Percentiles rank a stretch among this genome's conserved stretches.
Conservation (phyloP, 2,113 vertebrate species). For the Oryzias melastigma region DNA sequence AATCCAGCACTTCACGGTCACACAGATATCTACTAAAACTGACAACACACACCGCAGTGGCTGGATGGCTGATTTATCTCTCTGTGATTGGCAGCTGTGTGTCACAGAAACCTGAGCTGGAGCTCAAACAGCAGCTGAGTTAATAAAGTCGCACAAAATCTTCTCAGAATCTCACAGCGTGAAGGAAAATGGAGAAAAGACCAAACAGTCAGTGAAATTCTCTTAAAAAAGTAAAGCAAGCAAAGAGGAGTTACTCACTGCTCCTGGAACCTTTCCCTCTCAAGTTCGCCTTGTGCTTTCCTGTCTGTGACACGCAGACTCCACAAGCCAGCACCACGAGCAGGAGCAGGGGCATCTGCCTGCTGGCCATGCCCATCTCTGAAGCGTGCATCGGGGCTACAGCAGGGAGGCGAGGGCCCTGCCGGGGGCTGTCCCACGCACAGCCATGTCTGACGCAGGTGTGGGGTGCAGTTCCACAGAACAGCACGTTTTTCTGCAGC, state of each 20-base stretch:
- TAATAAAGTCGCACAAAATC: slow-evolving; percentile 12
- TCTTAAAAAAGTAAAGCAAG: neutral
- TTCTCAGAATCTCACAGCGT: neutral
- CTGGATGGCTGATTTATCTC: slow-evolving; percentile 41
- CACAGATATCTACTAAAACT: slow-evolving; percentile 39
- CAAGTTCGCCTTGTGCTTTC: slow-evolving; percentile 84
- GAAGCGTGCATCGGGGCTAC: slow-evolving; percentile 40
- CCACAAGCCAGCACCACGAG: slow-evolving; percentile 79
- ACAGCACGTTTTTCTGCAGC: slow-evolving; percentile 37
- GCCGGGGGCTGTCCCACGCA: slow-evolving; percentile 28
- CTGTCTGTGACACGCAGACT: slow-evolving; percentile 69
- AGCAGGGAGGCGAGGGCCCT: slow-evolving; percentile 30
- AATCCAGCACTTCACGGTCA: slow-evolving; percentile 39
- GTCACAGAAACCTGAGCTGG: slow-evolving; percentile 45
- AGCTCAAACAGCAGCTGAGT: slow-evolving; percentile 25
- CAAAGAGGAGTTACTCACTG: slow-evolving; percentile 82
- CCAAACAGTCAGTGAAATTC: slow-evolving; percentile 2
- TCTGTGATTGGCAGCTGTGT: slow-evolving; percentile 42
- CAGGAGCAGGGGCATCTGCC: slow-evolving; percentile 67
- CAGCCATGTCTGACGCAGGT: slow-evolving; percentile 50
- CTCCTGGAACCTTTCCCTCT: slow-evolving; percentile 94
- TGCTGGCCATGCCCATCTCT: slow-evolving; percentile 78
- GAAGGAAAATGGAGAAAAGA: neutral
- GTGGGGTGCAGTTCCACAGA: slow-evolving; percentile 38
- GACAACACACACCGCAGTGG: slow-evolving; percentile 38